Conservation (phyloP, 2,797 vertebrate genomes). For the Diplodus sargus region DNA sequence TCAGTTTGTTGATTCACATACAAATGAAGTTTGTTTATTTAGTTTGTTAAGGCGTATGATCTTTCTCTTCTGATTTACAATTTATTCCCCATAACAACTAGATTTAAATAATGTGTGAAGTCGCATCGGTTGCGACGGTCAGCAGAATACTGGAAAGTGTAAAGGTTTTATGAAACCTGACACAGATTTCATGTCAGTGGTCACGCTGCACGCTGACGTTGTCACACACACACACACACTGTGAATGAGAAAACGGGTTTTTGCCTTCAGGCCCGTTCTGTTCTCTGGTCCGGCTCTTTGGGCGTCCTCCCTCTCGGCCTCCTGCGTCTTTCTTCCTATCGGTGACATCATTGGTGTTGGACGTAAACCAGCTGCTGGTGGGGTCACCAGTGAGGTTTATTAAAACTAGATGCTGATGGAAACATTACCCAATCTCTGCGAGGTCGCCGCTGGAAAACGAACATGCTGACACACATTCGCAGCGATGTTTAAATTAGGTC, state of each 20-base stretch:
- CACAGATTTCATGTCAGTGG: slow-evolving; percentile 1
- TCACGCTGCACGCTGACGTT: slow-evolving; percentile 21
- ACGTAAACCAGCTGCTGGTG: neutral
- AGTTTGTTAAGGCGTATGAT: no score
- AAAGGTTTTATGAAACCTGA: slow-evolving; percentile 1
- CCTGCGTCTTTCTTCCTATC: no score
- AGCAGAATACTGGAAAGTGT: neutral
- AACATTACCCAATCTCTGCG: slow-evolving; percentile 2
- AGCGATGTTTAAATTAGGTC: slow-evolving; percentile 28
- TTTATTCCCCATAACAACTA: no score
- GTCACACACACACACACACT: slow-evolving; percentile 19
- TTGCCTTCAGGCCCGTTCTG: slow-evolving; percentile 39
- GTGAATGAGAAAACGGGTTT: slow-evolving; percentile 15
- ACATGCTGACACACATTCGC: slow-evolving; percentile 40
- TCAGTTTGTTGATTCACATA: no score
- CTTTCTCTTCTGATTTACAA: no score
- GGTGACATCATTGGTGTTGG: neutral
- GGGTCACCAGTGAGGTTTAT: neutral
- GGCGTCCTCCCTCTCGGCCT: neutral
- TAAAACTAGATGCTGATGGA: slow-evolving; percentile 24
- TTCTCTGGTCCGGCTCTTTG: slow-evolving; percentile 27
- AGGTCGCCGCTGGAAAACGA: slow-evolving; percentile 30
- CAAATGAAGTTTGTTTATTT: no score
- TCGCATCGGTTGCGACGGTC: neutral
- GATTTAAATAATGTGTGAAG: neutral